phyloP scores from a whole-genome alignment of 2,113 vertebrate species.

The Eudyptes chrysolophus region DNA sequence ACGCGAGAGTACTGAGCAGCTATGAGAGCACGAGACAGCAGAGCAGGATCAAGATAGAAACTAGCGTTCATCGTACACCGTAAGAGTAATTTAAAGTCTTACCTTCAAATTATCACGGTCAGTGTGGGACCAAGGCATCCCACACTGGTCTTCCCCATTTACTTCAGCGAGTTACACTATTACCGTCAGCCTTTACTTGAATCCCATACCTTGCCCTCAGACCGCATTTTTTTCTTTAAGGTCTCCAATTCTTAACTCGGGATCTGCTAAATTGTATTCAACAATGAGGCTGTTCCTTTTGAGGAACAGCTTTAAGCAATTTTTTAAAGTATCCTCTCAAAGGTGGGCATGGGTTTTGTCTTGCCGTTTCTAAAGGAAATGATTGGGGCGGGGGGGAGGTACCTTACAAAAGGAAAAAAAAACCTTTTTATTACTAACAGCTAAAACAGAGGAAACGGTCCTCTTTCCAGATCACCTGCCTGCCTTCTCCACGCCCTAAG shows the following conservation, averaged over 20 bases:
- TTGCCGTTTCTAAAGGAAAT: not conserved
- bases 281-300: not conserved
- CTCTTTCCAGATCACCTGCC: too few species aligned
- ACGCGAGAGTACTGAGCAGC: not conserved
- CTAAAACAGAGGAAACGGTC: rapidly evolving
- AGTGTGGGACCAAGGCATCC: too few species aligned
- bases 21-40: not conserved
- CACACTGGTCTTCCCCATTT: not conserved
- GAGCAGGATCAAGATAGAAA: not conserved
- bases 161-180: not conserved
- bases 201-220: not conserved
- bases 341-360: not conserved
- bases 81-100: not conserved
- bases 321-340: not conserved
- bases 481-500: rapidly evolving
- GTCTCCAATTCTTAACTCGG: not conserved
- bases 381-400: rapidly evolving
- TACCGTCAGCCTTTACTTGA: not conserved
- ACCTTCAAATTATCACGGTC: not conserved
- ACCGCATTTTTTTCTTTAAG: rapidly evolving
- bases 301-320: not conserved
- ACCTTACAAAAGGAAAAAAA: not conserved
- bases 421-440: not conserved
- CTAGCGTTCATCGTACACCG: rapidly evolving
- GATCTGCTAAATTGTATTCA: rapidly evolving